phyloP scores from a whole-genome alignment of 2,797 vertebrate species.

The Chiloscyllium punctatum region DNA sequence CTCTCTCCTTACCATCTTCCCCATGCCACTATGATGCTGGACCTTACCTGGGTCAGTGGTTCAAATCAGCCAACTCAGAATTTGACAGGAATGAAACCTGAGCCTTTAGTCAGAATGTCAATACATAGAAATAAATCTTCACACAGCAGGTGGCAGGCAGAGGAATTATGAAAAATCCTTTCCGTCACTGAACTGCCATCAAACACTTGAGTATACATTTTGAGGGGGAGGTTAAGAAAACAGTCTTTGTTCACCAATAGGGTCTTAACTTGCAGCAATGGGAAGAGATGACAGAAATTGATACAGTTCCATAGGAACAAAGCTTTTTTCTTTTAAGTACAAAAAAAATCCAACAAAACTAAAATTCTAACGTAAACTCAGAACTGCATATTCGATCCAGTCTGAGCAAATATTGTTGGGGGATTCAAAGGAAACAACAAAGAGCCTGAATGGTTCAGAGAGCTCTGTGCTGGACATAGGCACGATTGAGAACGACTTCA shows the following conservation, averaged over 20 bases:
- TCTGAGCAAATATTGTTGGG: background rate
- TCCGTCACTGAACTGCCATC: background rate
- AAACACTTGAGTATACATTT: background rate
- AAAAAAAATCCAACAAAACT: background rate
- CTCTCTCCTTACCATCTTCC: background rate
- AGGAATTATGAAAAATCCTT: background rate
- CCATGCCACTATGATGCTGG: background rate
- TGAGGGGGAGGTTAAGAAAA: background rate
- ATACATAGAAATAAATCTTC: background rate
- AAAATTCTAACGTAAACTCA: background rate
- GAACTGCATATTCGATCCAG: background rate
- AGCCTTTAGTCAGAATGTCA: background rate
- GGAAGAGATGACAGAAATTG: background rate
- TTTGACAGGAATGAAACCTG: background rate
- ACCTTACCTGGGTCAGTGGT: background rate
- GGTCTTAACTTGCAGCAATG: background rate
- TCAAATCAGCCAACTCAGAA: background rate
- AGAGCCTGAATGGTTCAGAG: background rate
- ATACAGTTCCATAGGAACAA: background rate
- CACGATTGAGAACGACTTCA: conserved; percentile 57
- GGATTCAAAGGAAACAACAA: background rate
- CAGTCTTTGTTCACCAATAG: background rate
- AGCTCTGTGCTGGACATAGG: conserved; percentile 42
- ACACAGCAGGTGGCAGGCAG: background rate
- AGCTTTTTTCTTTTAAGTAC: background rate